These are phyloP conservation scores for Oncorhynchus kisutch DNA, from an alignment of 2,113 vertebrate species.

Conservation along the genomic window DNA sequence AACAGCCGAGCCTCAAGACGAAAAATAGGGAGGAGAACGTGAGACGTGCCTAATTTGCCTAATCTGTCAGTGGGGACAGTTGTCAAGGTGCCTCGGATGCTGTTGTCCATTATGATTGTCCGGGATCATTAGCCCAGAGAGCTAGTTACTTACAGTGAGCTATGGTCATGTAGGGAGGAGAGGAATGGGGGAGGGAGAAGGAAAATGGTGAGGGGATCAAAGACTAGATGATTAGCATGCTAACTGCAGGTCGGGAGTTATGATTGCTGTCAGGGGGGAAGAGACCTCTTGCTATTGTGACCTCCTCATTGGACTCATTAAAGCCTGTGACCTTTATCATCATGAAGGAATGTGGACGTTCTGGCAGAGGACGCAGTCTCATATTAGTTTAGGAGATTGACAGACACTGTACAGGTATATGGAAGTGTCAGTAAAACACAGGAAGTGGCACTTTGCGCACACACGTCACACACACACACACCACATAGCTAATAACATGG, in stretches of 20 bases:
- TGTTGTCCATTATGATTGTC: slow-evolving; percentile 69
- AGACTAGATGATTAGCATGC: slow-evolving; percentile 56
- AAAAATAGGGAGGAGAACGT: slow-evolving; percentile 32
- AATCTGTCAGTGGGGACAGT: slow-evolving; percentile 65
- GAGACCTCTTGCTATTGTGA: slow-evolving; percentile 48
- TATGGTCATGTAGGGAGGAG: slow-evolving; percentile 39
- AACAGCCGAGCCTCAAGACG: neutral
- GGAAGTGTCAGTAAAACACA: neutral
- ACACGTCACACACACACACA: too few species aligned
- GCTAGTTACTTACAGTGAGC: slow-evolving; percentile 59
- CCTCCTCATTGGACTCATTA: slow-evolving; percentile 58
- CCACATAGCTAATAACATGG: too few species aligned
- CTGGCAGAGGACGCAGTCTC: slow-evolving; percentile 18
- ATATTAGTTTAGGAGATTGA: slow-evolving; percentile 14
- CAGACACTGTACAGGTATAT: neutral
- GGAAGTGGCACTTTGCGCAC: too few species aligned
- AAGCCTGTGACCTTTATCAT: slow-evolving; percentile 64
- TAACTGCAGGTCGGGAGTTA: slow-evolving; percentile 52
- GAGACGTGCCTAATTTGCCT: slow-evolving; percentile 12
- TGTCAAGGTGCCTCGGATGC: slow-evolving; percentile 55
- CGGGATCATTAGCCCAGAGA: slow-evolving; percentile 39
- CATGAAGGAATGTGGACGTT: slow-evolving; percentile 25
- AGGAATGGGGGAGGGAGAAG: slow-evolving; percentile 16
- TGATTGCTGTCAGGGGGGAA: slow-evolving; percentile 46
- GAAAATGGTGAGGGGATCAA: neutral